These are phyloP conservation scores for Sturnira hondurensis DNA, from an alignment of 2,113 vertebrate species.

Conservation along the genomic window DNA sequence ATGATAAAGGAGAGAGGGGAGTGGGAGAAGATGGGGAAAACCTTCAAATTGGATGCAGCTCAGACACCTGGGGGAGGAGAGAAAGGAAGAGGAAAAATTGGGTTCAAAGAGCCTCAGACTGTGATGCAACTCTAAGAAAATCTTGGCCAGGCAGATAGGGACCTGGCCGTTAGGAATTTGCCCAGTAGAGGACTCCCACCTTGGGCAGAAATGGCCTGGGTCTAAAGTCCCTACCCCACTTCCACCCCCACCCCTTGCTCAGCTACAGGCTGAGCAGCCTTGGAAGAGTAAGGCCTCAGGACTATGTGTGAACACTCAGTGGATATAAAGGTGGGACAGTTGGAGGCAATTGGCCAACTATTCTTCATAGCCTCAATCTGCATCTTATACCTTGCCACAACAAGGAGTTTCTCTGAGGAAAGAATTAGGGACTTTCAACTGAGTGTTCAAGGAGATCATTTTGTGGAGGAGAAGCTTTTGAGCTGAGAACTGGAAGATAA, in stretches of 20 bases:
- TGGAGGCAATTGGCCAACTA: not conserved
- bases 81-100: not conserved
- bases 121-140: not conserved
- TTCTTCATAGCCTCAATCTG: not conserved
- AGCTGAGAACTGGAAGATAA: not conserved
- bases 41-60: not conserved
- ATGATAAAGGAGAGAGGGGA: not conserved
- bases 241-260: not conserved
- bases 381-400: not conserved
- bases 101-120: not conserved
- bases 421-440: not conserved
- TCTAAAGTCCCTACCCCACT: not conserved
- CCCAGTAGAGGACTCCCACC: not conserved
- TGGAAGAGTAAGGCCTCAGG: not conserved
- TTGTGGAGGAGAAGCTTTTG: not conserved
- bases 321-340: not conserved
- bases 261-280: not conserved
- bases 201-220: not conserved
- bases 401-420: not conserved
- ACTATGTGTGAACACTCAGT: not conserved
- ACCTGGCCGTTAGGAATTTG: not conserved
- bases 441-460: not conserved
- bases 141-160: not conserved
- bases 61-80: not conserved
- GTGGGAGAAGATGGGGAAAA: not conserved